phyloP scores from a whole-genome alignment of 2,113 vertebrate genomes.

The Trichomycterus rosablanca region DNA sequence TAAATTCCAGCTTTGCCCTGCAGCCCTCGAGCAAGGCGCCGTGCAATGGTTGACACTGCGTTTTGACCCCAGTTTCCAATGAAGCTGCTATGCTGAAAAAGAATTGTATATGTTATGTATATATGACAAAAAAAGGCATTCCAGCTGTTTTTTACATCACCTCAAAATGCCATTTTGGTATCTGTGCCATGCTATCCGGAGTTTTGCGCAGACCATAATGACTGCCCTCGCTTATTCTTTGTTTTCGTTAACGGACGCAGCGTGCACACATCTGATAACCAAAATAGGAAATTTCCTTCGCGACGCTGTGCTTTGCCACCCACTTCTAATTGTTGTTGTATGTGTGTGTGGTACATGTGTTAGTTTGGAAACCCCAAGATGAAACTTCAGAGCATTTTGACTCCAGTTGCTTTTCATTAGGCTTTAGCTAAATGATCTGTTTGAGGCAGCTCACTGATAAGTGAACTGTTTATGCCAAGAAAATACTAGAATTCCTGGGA shows the following conservation, averaged over 20 bases:
- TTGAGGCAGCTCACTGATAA: neutral
- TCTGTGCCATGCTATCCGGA: no score
- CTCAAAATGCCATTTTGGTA: no score
- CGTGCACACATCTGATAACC: slow-evolving; percentile 61
- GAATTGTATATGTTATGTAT: no score
- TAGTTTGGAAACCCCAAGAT: neutral
- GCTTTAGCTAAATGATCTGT: slow-evolving; percentile 20
- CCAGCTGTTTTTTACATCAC: no score
- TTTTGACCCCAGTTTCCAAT: no score
- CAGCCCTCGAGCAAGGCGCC: no score
- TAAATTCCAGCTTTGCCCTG: no score
- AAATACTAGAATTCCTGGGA: slow-evolving; percentile 20
- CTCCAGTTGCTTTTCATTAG: slow-evolving; percentile 40
- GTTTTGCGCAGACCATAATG: no score
- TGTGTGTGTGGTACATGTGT: slow-evolving; percentile 27
- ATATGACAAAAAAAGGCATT: no score
- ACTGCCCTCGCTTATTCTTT: slow-evolving; percentile 3
- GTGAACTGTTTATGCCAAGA: slow-evolving; percentile 23
- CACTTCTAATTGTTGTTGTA: slow-evolving; percentile 45
- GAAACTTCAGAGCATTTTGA: slow-evolving; percentile 18
- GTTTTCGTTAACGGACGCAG: slow-evolving; percentile 45
- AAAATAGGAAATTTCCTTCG: slow-evolving; percentile 55
- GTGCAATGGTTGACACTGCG: no score
- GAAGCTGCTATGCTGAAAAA: no score
- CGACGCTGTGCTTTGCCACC: slow-evolving; percentile 44